Evolutionary conservation across 2,113 vertebrate genomes (phyloP).

Genomic region (Bubo bubo): DNA sequence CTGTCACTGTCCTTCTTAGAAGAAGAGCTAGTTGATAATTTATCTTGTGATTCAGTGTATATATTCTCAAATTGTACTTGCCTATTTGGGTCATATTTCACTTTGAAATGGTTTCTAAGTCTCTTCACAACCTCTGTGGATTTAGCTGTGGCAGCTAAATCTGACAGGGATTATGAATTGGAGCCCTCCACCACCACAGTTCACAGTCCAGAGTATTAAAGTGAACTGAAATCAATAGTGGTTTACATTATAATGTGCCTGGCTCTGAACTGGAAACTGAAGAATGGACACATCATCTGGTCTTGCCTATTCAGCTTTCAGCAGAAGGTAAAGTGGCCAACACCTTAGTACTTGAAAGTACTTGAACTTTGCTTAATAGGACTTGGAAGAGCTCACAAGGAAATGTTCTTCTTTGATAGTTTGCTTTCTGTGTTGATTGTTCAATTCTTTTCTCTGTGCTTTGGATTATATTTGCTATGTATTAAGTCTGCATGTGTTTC

Average conservation of each 20-base stretch:
- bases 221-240: conserved; percentile 63
- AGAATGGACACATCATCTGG: background rate
- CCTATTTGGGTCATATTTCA: background rate
- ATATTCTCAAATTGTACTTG: background rate
- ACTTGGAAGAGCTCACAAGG: background rate
- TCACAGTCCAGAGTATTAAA: conserved; percentile 45
- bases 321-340: background rate
- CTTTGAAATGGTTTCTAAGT: conserved; percentile 9
- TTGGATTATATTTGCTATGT: background rate
- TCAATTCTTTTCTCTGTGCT: background rate
- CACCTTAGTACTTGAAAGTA: background rate
- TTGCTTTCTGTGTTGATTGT: background rate
- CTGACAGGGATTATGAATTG: conserved; percentile 37
- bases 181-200: conserved; percentile 37
- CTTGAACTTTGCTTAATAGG: background rate
- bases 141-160: conserved; percentile 39
- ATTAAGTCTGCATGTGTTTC: background rate
- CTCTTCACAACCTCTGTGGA: background rate
- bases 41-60: background rate
- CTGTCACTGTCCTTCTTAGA: background rate
- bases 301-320: background rate
- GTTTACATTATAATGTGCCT: conserved; percentile 46
- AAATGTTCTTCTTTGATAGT: background rate
- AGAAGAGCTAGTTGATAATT: background rate
- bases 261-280: conserved; percentile 6